Percentiles rank a stretch among this genome's conserved stretches.
phyloP scores from a whole-genome alignment of 2,888 invertebrate genomes.

The Pseudolycoriella hygida region DNA sequence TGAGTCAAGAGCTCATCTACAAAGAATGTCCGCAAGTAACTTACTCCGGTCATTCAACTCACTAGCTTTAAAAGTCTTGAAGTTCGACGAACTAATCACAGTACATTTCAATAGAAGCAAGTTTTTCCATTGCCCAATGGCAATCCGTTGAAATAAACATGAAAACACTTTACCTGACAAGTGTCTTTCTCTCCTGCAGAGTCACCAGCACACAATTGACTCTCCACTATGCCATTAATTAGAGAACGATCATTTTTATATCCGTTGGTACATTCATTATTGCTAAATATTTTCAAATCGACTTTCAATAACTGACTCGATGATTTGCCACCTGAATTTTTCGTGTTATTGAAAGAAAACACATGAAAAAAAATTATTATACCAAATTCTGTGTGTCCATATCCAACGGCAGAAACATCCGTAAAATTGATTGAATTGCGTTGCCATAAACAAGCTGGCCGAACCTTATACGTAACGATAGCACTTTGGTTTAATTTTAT shows the following conservation, averaged over 20 bases:
- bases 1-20: too few species aligned
- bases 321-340: constrained; percentile 13
- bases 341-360: neutral
- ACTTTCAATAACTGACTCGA: constrained; percentile 23
- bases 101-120: too few species aligned
- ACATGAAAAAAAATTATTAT: neutral
- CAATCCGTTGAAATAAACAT: neutral
- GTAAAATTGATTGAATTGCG: constrained; percentile 20
- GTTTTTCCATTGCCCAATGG: too few species aligned
- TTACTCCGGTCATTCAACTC: too few species aligned
- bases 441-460: constrained; percentile 41
- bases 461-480: constrained; percentile 28
- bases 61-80: too few species aligned
- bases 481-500: constrained; percentile 30
- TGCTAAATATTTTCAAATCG: constrained; percentile 20
- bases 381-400: constrained; percentile 35
- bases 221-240: constrained; percentile 1
- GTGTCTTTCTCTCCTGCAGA: constrained; percentile 2
- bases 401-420: constrained; percentile 40
- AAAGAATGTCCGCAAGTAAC: too few species aligned
- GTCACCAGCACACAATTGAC: constrained; percentile 3
- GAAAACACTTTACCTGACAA: constrained; percentile 2
- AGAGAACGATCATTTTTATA: constrained; percentile 14
- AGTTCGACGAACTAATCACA: too few species aligned
- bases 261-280: constrained; percentile 18